Evolutionary conservation across 2,888 invertebrate genomes (phyloP).

Genomic region (Drosophila borborema): DNA sequence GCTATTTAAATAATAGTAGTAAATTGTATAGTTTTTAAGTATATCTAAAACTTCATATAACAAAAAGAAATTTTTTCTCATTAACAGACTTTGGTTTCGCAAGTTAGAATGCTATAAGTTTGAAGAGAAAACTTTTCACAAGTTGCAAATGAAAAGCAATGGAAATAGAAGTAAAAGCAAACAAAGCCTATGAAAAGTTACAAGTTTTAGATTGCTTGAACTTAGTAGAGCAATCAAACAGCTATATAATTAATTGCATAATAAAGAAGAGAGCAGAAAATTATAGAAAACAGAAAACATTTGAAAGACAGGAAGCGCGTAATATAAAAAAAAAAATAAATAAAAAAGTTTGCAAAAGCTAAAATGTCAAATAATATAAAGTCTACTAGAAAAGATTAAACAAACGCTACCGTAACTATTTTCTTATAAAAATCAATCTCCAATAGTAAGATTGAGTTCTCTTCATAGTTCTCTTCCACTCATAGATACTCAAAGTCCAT

Average conservation of each 20-base stretch:
- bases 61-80: background rate
- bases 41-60: background rate
- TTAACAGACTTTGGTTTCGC: background rate
- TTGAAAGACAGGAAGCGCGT: too few relatives aligned
- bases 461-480: too few relatives aligned
- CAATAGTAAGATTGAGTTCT: too few relatives aligned
- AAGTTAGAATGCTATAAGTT: constrained; percentile 1
- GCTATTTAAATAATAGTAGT: background rate
- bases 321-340: background rate
- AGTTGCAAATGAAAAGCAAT: background rate
- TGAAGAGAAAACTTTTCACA: background rate
- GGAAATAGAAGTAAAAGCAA: background rate
- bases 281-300: background rate
- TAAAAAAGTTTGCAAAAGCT: background rate
- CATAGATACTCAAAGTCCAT: background rate
- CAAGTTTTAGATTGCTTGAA: background rate
- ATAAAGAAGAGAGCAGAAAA: background rate
- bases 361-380: background rate
- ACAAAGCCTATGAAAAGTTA: background rate
- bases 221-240: background rate
- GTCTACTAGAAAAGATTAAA: too few relatives aligned
- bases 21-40: background rate
- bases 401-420: background rate
- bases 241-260: background rate
- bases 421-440: background rate